Evolutionary conservation across 2,888 invertebrate genomes (phyloP).

Genomic region (Apomyelois bistriatella): DNA sequence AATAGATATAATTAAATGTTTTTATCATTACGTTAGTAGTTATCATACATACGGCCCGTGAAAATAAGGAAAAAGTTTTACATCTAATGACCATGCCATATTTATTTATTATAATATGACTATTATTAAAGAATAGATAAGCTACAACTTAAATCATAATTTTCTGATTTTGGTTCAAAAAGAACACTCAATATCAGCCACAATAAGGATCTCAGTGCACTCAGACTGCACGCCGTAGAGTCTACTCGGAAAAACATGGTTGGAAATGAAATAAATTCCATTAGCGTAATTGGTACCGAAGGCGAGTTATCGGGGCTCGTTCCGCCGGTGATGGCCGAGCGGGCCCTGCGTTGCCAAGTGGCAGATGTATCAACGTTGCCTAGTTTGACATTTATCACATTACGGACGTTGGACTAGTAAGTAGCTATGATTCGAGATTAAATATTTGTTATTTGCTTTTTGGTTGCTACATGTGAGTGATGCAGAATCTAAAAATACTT

Average conservation of each 20-base stretch:
- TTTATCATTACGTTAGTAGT: too few species aligned
- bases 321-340: conserved; percentile 21
- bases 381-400: conserved; percentile 9
- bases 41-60: too few species aligned
- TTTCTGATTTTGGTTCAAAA: neutral
- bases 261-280: conserved; percentile 70
- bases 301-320: conserved; percentile 44
- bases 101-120: too few species aligned
- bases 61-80: too few species aligned
- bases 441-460: neutral
- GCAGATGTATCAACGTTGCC: conserved; percentile 6
- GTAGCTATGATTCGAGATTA: neutral
- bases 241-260: conserved; percentile 24
- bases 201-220: conserved; percentile 22
- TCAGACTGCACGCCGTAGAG: conserved; percentile 27
- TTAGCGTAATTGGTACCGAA: conserved; percentile 67
- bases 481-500: too few species aligned
- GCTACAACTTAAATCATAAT: neutral
- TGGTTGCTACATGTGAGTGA: too few species aligned
- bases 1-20: too few species aligned
- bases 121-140: too few species aligned
- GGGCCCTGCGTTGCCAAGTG: conserved; percentile 5
- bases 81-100: too few species aligned
- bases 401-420: neutral
- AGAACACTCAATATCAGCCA: neutral